Percentiles rank a stretch among this genome's conserved stretches.
Conservation (phyloP, 2,888 invertebrate species). For the Amorpha juglandis region DNA sequence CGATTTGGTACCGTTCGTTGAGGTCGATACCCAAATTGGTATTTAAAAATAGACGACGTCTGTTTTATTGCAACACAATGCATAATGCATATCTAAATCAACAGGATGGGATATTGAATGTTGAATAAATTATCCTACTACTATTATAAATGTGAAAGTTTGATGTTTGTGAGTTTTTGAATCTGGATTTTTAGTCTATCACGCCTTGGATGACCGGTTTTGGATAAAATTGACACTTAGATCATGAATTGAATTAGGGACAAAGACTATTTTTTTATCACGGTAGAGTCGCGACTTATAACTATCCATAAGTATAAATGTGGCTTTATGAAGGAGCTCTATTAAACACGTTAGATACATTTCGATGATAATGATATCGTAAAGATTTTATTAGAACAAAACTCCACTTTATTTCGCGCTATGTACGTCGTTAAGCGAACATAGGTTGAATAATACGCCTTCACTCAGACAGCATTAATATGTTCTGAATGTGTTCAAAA, state of each 20-base stretch:
- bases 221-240: no score
- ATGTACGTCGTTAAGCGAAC: not conserved
- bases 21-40: constrained; percentile 23
- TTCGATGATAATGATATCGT: not conserved
- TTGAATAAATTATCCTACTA: not conserved
- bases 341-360: no score
- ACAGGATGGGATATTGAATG: not conserved
- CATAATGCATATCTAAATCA: constrained; percentile 7
- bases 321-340: no score
- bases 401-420: not conserved
- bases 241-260: no score
- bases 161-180: no score
- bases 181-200: not conserved
- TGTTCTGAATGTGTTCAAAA: not conserved
- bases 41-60: constrained; percentile 18
- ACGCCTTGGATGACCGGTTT: no score
- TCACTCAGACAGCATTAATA: not conserved
- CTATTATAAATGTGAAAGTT: no score
- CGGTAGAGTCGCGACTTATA: no score
- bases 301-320: no score
- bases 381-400: not conserved
- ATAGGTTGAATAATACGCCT: not conserved
- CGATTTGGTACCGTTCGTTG: constrained; percentile 17
- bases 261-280: no score
- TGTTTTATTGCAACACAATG: constrained; percentile 14